Percentiles rank a stretch among this genome's conserved stretches.
Conservation (phyloP, 2,888 invertebrate genomes). For the Fabriciana adippe region DNA sequence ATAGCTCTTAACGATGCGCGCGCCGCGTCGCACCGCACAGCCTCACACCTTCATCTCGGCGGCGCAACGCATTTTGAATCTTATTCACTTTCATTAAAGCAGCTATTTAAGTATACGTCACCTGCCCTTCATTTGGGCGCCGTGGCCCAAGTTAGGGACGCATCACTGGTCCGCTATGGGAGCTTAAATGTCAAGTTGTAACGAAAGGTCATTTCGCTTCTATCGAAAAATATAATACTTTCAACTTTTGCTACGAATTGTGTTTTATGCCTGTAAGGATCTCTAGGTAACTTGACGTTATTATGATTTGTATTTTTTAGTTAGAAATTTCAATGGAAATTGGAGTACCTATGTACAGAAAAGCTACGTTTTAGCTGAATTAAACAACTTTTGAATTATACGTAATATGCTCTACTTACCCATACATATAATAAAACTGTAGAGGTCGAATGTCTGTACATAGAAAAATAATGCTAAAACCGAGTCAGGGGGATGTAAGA, state of each 20-base stretch:
- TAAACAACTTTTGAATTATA: too few species aligned
- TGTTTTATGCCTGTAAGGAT: conserved; percentile 3
- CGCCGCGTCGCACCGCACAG: conserved; percentile 63
- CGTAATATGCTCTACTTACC: too few species aligned
- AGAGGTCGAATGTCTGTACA: too few species aligned
- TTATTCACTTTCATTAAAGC: conserved; percentile 41
- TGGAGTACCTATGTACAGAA: too few species aligned
- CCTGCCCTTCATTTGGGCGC: conserved; percentile 39
- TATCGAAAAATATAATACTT: conserved; percentile 14
- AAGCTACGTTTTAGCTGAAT: too few species aligned
- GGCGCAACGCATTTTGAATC: conserved; percentile 47
- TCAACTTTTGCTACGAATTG: conserved; percentile 4
- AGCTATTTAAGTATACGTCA: conserved; percentile 33
- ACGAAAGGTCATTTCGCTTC: conserved; percentile 35
- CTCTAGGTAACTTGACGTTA: conserved; percentile 9
- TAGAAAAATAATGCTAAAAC: too few species aligned
- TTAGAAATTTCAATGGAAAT: not conserved
- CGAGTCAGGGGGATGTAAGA: too few species aligned
- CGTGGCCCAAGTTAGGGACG: conserved; percentile 46
- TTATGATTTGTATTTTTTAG: not conserved
- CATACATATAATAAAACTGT: too few species aligned
- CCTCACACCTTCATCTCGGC: conserved; percentile 58
- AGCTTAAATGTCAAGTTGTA: conserved; percentile 38
- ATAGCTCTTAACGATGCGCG: conserved; percentile 64
- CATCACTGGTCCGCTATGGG: conserved; percentile 30